Evolutionary conservation across 1,140 invertebrate genomes (phyloP), one percentile per base, ranked within the genome.

Genomic region (Cydia fagiglandana): DNA sequence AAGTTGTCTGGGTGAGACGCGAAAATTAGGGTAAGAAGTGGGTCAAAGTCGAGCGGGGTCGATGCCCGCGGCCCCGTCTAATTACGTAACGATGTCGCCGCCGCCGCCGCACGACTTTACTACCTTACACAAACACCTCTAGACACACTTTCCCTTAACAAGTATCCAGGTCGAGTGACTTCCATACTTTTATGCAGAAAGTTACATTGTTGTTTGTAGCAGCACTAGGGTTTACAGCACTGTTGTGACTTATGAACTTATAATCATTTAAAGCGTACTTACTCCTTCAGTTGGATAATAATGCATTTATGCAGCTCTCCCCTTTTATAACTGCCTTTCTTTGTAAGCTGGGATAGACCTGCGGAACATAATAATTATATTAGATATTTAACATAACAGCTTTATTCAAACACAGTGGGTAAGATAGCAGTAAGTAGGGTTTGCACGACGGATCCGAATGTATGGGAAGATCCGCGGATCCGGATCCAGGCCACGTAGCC

Each of bases 21-120:
- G 87, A 86, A 83, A 91, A 91, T 91, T 89, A 91, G 88, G 82
- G 83, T 88, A 84, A 83, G 84, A 91, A 91, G 84, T 91, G 84
- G 90, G 90, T 91, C 90, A 91, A 91, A 91, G 90, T 91, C 90
- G 87, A 81, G 81, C 76, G 83, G 81, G 89, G 89, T 90, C 89
- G 84, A 80, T 84, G 89, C 47, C 85, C 89, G 77, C 76, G 78
- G 45, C 75, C 68, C 76, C 76, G 81, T 80, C 80, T 91, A 91
- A 91, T 91, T 91, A 90, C 85, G 82, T 86, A 87, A 88, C 85
- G 78, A 79, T 80, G 83, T 84, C 85, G 82, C 82, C 81, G 78
- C 78, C 76, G 20, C 20, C 76, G 64, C 47, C 68, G 10, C 9
- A 38, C 78, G 75, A 73, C 38, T 81, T 64, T 61, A 73, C 70